Evolutionary conservation across 2,888 invertebrate species (phyloP).

Genomic region (Drosophila eohydei): DNA sequence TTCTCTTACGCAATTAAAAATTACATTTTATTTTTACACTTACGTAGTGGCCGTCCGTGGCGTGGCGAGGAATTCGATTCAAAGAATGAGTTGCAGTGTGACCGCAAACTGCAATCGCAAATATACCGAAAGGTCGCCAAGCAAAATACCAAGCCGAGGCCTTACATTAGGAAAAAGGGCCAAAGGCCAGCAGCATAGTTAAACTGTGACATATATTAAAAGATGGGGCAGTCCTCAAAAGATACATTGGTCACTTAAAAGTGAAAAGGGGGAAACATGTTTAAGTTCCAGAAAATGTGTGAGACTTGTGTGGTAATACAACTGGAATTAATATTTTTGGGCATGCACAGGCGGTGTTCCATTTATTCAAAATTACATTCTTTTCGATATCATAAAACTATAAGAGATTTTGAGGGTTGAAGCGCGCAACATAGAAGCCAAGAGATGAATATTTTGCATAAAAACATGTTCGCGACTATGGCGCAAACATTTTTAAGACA

Average conservation of each 20-base stretch:
- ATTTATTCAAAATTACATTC: background rate
- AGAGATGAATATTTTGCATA: background rate
- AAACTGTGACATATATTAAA: background rate
- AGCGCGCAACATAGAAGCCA: background rate
- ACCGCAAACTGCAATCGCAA: slow-evolving; percentile 10
- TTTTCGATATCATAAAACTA: background rate
- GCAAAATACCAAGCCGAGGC: slow-evolving; percentile 16
- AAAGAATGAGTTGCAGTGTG: slow-evolving; percentile 50
- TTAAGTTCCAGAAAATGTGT: no score
- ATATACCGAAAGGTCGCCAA: slow-evolving; percentile 7
- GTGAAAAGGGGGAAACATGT: background rate
- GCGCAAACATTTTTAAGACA: background rate
- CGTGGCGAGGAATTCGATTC: slow-evolving; percentile 49
- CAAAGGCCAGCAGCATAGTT: background rate
- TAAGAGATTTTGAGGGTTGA: background rate
- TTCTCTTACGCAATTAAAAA: slow-evolving; percentile 51
- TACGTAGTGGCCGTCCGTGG: slow-evolving; percentile 42
- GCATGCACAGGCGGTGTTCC: background rate
- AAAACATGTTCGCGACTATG: background rate
- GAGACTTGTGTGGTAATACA: background rate
- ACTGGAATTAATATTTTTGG: background rate
- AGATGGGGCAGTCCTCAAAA: no score
- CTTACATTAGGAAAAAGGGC: no score
- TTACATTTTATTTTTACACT: slow-evolving; percentile 26
- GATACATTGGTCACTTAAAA: background rate